These are phyloP conservation scores for Calameuta pallipes DNA, from an alignment of 2,888 invertebrate species.

Conservation along the genomic window DNA sequence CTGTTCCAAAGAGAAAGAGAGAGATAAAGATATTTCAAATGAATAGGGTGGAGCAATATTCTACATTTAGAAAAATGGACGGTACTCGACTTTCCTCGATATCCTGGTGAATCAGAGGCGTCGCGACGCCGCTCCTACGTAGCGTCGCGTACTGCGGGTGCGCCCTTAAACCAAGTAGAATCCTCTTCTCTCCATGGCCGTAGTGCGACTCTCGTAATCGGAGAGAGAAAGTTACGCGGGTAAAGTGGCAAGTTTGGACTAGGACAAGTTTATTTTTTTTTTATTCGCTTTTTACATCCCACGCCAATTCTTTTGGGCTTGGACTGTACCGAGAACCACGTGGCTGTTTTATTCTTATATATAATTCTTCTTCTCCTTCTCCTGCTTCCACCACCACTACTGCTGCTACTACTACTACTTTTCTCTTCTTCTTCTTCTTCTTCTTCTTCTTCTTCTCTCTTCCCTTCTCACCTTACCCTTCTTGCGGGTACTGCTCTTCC, in stretches of 20 bases:
- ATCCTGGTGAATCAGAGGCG: neutral
- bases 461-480: neutral
- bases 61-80: neutral
- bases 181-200: neutral
- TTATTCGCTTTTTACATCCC: neutral
- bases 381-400: neutral
- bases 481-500: neutral
- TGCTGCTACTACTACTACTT: neutral
- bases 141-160: neutral
- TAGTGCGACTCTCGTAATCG: neutral
- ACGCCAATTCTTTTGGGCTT: neutral
- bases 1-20: neutral
- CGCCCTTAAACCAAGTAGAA: neutral
- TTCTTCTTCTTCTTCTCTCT: neutral
- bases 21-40: neutral
- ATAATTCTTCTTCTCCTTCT: slow-evolving; percentile 2
- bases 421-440: neutral
- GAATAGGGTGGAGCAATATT: neutral
- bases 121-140: neutral
- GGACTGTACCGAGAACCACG: neutral
- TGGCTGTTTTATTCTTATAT: slow-evolving; percentile 3
- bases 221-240: neutral
- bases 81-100: neutral
- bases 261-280: neutral
- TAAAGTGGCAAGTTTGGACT: neutral